Base-by-base conservation (phyloP, 2,888 invertebrate genomes). In the Cylindroiulus punctatus region DNA sequence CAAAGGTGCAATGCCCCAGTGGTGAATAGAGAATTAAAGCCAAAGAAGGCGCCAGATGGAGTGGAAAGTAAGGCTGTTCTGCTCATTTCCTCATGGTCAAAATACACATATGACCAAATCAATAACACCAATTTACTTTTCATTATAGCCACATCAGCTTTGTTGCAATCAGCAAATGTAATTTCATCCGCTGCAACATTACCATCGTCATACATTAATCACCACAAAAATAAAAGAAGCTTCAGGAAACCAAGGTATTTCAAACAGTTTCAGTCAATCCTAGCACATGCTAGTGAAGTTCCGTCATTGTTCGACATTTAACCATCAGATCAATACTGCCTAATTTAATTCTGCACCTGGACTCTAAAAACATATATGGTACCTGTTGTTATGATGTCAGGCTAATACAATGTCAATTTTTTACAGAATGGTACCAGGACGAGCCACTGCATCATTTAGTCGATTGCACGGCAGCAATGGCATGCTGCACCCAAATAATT, bases 21-120 rank as follows among this genome's bases (percentile, higher is more conserved):
- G 87, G 90, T 91, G 40, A 90, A 91, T 88, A 89, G 91, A 83
- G 90, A 89, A 82, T 88, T 91, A 76, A 91, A 91, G 88, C 91
- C 91, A 32, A 89, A 89, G 81, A 85, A 88, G 47, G 86, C n/a
- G 22, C 30, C 42, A 57, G 86, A 82, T 12, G 36, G 32, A 57
- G 22, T 32, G 17, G 85, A 65, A 30, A 84, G 86, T 87, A 82
- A 36, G 42, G 40, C 65, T 65, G 26, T n/a, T 36, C 22, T 82
- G 32, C 19, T 0, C 76, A 4, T 82, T 82, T 36, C 22, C 76
- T 10, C 10, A 26, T 26, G 26, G 19, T 26, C 19, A 81, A 17
- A 36, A 26, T 81, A 26, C 5, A 81, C 14, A 81, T 30, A 1
- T 30, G 5, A 30, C 19, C 36, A 36, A 82, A 40, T 26, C 26